A percentile compares a stretch with the other conserved stretches of the same genome.
Conservation (phyloP, 2,888 invertebrate species). For the Steromphala cineraria region DNA sequence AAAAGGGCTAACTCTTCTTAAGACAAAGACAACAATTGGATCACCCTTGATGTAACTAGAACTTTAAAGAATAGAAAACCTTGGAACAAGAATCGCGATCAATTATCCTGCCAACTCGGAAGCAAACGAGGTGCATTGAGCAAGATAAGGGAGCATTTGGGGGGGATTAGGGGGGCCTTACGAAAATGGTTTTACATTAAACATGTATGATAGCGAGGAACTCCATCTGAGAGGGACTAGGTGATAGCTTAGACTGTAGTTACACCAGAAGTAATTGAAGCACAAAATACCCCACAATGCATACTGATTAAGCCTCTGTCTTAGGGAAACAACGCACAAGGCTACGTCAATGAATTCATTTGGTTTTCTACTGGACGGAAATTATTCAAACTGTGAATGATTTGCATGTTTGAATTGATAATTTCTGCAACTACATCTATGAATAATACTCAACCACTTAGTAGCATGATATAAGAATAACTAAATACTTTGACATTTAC, state of each 20-base stretch:
- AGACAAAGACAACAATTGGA: not conserved
- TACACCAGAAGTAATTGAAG: constrained; percentile 1
- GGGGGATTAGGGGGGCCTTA: not conserved
- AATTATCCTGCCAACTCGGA: not conserved
- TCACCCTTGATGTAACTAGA: not conserved
- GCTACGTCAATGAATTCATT: not conserved
- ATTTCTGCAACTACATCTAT: too few species aligned
- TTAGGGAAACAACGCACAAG: not conserved
- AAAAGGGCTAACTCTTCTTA: too few species aligned
- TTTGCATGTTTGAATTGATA: too few species aligned
- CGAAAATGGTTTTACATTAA: constrained; percentile 9
- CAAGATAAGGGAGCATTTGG: not conserved
- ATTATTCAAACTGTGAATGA: too few species aligned
- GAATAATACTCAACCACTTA: too few species aligned
- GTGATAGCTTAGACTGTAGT: constrained; percentile 10
- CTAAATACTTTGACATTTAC: too few species aligned
- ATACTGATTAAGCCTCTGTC: constrained; percentile 12
- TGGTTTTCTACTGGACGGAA: not conserved
- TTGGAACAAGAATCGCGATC: not conserved
- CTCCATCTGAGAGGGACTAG: not conserved
- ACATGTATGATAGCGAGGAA: not conserved
- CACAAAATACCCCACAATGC: constrained; percentile 11
- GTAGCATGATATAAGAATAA: too few species aligned
- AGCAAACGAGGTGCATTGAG: not conserved
- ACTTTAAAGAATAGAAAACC: not conserved